phyloP scores from a whole-genome alignment of 2,888 invertebrate species.

The Pachydiplax longipennis region DNA sequence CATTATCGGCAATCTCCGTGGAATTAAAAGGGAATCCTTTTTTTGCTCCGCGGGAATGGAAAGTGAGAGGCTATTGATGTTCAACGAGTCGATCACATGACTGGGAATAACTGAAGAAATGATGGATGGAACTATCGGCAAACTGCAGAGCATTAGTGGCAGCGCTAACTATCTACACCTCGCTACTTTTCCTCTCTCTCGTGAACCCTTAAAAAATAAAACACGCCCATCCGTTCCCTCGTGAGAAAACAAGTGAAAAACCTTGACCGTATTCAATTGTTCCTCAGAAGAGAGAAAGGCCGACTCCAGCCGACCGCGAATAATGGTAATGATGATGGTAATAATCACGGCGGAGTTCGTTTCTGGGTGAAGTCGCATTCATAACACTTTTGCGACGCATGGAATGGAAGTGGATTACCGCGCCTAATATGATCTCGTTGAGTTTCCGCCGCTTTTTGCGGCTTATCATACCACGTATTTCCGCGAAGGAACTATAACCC shows the following conservation, averaged over 20 bases:
- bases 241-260: slow-evolving; percentile 26
- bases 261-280: slow-evolving; percentile 43
- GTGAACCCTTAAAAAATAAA: background rate
- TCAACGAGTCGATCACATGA: background rate
- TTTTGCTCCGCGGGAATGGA: too few species aligned
- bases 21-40: too few species aligned
- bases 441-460: background rate
- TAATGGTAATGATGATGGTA: background rate
- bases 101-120: background rate
- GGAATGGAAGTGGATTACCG: background rate
- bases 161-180: background rate
- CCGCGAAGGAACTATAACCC: background rate
- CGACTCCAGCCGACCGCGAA: background rate
- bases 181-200: background rate
- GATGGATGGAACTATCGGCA: background rate
- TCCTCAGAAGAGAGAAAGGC: background rate
- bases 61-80: background rate
- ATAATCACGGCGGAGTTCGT: background rate
- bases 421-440: background rate
- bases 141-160: background rate
- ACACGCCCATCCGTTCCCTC: background rate
- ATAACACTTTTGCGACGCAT: background rate
- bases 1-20: too few species aligned
- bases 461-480: background rate
- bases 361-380: background rate